Evolutionary conservation across 2,113 vertebrate genomes (phyloP), one percentile per base, ranked within the genome.

Genomic region (Brachyhypopomus occidentalis): DNA sequence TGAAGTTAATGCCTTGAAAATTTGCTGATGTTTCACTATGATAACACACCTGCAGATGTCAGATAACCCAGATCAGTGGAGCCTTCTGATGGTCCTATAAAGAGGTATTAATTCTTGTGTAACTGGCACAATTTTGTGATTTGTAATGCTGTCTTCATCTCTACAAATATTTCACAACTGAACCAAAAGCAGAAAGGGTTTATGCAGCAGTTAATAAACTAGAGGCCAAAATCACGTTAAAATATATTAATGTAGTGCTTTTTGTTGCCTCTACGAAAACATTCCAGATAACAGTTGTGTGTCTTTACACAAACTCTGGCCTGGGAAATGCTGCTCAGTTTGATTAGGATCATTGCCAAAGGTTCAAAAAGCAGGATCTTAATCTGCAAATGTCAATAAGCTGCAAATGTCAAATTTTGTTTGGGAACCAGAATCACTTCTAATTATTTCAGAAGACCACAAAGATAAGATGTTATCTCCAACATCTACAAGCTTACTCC

Each of bases 281-380:
- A 25, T 25, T 75, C 38, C 34, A 55, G 58, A 73, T 70, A 45
- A 63, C 27, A 59, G 72, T 48, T 64, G 6, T 62, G 23, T 85
- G 86, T 89, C 81, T 75, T 72, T 81, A 66, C 80, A 77, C 83
- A 87, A 86, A 20, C 79, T 55, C 9, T 81, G 74, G 23, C 48
- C 77, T 48, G 52, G 72, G 80, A 72, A 59, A 86, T 88, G 9
- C 27, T 72, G 74, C n/a, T 81, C 64, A 58, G 80, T 74, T 79
- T 83, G 79, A 77, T 84, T 75, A 75, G 11, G 63, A 69, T 20
- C 27, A 70, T 20, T 70, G 60, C 66, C 79, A 69, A 72, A 38
- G 52, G 66, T 82, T 58, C 55, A 85, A 63, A 81, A 79, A 75
- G 60, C 41, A 20, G 27, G 58, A 60, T 79, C 20, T 62, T 27